phyloP scores from a whole-genome alignment of 23 tunicate genomes.

The Halocynthia roretzi region DNA sequence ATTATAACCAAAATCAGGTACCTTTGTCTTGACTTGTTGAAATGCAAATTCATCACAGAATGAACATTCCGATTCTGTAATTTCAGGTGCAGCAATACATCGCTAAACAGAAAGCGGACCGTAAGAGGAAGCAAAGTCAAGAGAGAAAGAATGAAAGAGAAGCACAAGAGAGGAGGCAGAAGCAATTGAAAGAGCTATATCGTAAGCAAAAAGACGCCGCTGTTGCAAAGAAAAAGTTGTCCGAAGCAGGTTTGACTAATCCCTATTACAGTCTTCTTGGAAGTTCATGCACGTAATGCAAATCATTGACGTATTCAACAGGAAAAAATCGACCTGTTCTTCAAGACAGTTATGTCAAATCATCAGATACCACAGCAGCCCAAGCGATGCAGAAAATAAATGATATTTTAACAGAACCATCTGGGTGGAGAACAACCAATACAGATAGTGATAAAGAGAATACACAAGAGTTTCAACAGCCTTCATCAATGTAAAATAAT shows the following conservation, averaged over 20 bases:
- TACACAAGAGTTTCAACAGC: no score
- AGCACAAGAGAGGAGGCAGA: slow-evolving; percentile 30
- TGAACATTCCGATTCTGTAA: not conserved
- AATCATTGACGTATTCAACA: no score
- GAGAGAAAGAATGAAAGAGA: slow-evolving; percentile 25
- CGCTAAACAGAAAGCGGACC: slow-evolving; percentile 56
- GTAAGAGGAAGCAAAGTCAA: slow-evolving; percentile 34
- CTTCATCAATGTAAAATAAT: no score
- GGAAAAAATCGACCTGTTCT: no score
- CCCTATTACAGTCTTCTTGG: not conserved
- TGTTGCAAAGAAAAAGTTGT: not conserved
- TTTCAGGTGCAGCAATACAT: slow-evolving; percentile 57
- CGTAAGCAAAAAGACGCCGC: slow-evolving; percentile 54
- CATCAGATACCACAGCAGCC: not conserved
- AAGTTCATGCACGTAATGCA: not conserved
- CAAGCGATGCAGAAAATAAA: no score
- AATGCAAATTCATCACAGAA: no score
- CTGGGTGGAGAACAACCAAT: no score
- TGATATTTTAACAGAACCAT: no score
- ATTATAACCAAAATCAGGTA: slow-evolving; percentile 24
- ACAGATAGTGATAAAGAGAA: no score
- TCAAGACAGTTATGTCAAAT: not conserved
- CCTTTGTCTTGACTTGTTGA: no score
- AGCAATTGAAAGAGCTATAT: slow-evolving; percentile 45
- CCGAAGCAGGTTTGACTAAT: not conserved